Conservation (phyloP, 2,797 vertebrate genomes). For the Serranus cabrilla region DNA sequence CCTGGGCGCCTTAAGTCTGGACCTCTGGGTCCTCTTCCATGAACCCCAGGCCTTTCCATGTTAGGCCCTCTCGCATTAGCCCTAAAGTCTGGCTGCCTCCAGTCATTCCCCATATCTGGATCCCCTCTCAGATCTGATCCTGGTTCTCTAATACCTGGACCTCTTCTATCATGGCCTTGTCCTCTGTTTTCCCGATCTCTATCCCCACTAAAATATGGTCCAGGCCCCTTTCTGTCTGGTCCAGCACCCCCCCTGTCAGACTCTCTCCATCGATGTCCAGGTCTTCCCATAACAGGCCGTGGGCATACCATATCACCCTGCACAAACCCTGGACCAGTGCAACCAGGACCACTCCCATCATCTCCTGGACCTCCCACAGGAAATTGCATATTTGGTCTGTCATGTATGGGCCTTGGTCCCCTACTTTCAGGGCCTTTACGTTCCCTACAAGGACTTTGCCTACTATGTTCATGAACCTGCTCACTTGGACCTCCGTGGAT, state of each 20-base stretch:
- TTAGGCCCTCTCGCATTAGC: conserved; percentile 43
- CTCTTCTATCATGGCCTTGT: conserved; percentile 37
- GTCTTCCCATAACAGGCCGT: conserved; percentile 28
- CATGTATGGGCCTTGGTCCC: conserved; percentile 14
- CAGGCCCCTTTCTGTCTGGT: neutral
- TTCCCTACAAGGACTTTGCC: conserved; percentile 37
- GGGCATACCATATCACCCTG: conserved; percentile 27
- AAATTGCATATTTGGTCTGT: conserved; percentile 38
- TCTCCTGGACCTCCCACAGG: conserved; percentile 36
- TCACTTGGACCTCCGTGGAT: conserved; percentile 29
- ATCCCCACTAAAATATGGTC: conserved; percentile 49
- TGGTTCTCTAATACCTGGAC: conserved; percentile 38
- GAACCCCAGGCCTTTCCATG: conserved; percentile 28
- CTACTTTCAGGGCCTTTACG: conserved; percentile 45
- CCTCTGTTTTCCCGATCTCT: conserved; percentile 41
- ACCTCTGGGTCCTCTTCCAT: conserved; percentile 44
- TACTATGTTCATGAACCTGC: conserved; percentile 29
- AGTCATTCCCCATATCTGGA: conserved; percentile 48
- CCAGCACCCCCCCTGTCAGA: conserved; percentile 24
- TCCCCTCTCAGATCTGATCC: conserved; percentile 34
- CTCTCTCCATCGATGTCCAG: conserved; percentile 56
- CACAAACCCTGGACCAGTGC: conserved; percentile 20
- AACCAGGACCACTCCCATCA: conserved; percentile 52
- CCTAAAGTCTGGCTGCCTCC: conserved; percentile 45
- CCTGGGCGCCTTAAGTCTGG: conserved; percentile 30